These are phyloP conservation scores for Acronicta alni DNA, from an alignment of 2,888 invertebrate species.

Conservation along the genomic window DNA sequence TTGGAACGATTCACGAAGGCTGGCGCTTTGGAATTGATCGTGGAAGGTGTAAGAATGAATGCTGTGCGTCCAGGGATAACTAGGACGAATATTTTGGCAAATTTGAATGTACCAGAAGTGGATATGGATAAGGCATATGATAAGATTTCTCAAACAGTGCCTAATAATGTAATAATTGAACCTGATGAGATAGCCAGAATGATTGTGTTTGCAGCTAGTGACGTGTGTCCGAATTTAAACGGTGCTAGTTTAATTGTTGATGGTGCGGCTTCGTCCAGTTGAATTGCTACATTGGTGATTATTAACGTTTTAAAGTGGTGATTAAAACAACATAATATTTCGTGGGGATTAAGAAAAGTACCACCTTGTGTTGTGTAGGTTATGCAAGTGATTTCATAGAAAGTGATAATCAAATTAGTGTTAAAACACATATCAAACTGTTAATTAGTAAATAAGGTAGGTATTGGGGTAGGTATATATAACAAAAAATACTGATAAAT, in stretches of 20 bases:
- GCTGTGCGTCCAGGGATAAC: constrained; percentile 75
- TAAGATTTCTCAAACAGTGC: constrained; percentile 63
- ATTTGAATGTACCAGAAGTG: constrained; percentile 70
- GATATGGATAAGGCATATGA: constrained; percentile 66
- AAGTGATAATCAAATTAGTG: no score
- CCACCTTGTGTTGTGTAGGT: background rate
- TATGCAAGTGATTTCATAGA: background rate
- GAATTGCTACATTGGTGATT: constrained; percentile 15
- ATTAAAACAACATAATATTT: background rate
- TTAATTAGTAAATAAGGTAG: background rate
- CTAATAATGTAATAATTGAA: constrained; percentile 68
- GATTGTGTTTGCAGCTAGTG: constrained; percentile 73
- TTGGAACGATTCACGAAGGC: constrained; percentile 72
- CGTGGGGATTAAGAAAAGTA: background rate
- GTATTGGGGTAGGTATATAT: no score
- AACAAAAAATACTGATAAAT: no score
- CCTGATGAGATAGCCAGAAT: constrained; percentile 76
- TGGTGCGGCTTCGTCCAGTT: constrained; percentile 66
- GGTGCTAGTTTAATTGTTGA: constrained; percentile 70
- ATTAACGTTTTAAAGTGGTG: background rate
- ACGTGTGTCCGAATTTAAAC: constrained; percentile 68
- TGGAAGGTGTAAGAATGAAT: constrained; percentile 75
- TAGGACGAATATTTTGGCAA: constrained; percentile 71
- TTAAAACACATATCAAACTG: no score
- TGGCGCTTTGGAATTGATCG: constrained; percentile 70